These are phyloP conservation scores for Ammodytes marinus DNA, from an alignment of 2,113 vertebrate genomes.

Conservation along the genomic window DNA sequence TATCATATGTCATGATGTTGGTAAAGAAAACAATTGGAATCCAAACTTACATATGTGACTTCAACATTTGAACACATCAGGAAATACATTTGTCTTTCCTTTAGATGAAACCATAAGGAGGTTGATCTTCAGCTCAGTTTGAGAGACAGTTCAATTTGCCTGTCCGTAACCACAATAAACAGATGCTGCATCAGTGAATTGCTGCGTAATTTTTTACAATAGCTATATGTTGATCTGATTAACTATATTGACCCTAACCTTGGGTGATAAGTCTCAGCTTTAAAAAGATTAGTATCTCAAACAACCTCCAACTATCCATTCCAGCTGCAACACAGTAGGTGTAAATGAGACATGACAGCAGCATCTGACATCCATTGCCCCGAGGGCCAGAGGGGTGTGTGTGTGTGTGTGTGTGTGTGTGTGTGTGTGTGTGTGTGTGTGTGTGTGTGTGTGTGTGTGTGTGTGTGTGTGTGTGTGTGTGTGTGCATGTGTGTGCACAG, in stretches of 20 bases:
- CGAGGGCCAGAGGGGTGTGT: constrained; percentile 14
- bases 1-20: no score
- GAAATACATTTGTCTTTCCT: background rate
- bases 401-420: background rate
- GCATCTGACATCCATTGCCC: constrained; percentile 68
- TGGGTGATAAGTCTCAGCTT: constrained; percentile 21
- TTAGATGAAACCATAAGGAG: background rate
- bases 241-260: background rate
- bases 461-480: constrained; percentile 18
- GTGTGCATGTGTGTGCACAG: no score
- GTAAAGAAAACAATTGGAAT: no score
- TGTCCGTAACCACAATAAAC: background rate
- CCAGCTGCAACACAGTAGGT: constrained; percentile 53
- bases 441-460: constrained; percentile 6
- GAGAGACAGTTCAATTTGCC: background rate
- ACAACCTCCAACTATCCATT: constrained; percentile 33
- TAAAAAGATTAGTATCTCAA: constrained; percentile 33
- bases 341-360: constrained; percentile 75
- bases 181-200: constrained; percentile 7
- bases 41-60: background rate
- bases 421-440: constrained; percentile 1
- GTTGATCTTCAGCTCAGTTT: background rate
- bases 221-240: constrained; percentile 14
- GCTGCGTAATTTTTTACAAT: background rate
- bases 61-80: background rate